Base-by-base conservation (phyloP, 2,888 invertebrate species). In the Amphipoea lucens region DNA sequence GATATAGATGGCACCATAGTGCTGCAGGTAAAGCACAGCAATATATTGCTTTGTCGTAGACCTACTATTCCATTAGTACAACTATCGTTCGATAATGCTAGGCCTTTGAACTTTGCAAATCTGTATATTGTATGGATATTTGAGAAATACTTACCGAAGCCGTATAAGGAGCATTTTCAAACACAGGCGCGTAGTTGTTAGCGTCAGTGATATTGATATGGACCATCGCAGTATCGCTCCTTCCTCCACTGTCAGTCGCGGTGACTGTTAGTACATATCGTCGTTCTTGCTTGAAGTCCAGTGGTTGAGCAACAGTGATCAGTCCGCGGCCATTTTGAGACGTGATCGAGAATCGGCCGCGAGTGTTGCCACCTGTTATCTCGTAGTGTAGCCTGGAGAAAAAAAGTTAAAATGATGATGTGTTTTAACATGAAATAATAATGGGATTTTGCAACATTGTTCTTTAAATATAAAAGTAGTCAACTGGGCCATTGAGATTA, bases 181-280 rank as follows among this genome's bases (percentile, higher is more conserved):
- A 99, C 2, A 98, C 98, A 0, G 99, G 99, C 0, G 99, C 98
- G 92, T 98, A 99, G 91, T 99, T 99, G 94, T 99, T 99, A 0
- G 99, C 99, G 95, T 99, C 99, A 0, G 99, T 98, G 0, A 99
- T 98, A 92, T 99, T 99, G 6, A 99, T 98, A 91, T 99, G 98
- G 23, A 99, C 98, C 75, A 98, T 98, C 0, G 99, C 98, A 0
- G 98, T 98, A 90, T 99, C 99, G 3, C 98, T 98, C 70, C 99
- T 97, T 0, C 99, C 99, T 0, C 99, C 99, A 0, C 98, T 98
- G 94, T 99, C 99, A 0, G 99, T 98, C 0, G 99, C 99, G 0
- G 98, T 98, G 0, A 98, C 97, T 0, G 98, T 98, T n/a, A 99
- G 96, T 0, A 99, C 98, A 91, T 99, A 99, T 78, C 98, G 97